Base-by-base conservation (phyloP, 1,140 invertebrate species). In the Bombus superbus region DNA sequence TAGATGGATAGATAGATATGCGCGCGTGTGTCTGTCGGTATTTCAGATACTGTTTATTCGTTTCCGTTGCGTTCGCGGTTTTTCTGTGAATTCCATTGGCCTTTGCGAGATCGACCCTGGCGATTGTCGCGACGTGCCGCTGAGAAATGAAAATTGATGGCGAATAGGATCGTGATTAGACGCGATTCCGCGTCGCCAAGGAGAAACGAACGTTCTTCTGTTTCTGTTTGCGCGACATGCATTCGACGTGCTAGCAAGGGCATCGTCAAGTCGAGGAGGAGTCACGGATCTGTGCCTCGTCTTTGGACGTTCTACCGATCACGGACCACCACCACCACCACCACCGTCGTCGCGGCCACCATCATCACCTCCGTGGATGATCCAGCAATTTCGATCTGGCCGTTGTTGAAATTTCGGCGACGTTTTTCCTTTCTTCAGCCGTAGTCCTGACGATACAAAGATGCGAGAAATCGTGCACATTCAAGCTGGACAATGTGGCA, bases 381-480 rank as follows among this genome's bases (percentile, higher is more conserved):
- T 62, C n/a, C 15, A 5, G 9, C 15, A 32, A 25, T 25, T 64
- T 25, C n/a, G 66, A n/a, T 42, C 42, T 11, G 18, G 13, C 22
- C 44, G 47, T n/a, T 28, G 38, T 76, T 53, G 28, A 64, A 79
- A 11, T 57, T 75, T 28, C 9, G 9, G 13, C 35, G 6, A 18
- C 53, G 47, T 44, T 66, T 2, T 8, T n/a, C 13, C 28, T 25
- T 11, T 9, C n/a, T 2, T 28, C 57, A 6, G 22, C 28, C 59
- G 57, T 53, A 9, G 28, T 10, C 4, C 28, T n/a, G 8, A 3
- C 57, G 47, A 13, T 40, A 25, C 22, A 38, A 97, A 96, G 94
- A 99, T 99, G 98, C 96, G 98, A 94, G 98, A 99, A 96, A 99
- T 99, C 87, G 97, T 99, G 81, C 98, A 98, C 92, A 96, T 99